Base-by-base conservation (phyloP, 2,888 invertebrate genomes). In the Noctuana brunneofusca region DNA sequence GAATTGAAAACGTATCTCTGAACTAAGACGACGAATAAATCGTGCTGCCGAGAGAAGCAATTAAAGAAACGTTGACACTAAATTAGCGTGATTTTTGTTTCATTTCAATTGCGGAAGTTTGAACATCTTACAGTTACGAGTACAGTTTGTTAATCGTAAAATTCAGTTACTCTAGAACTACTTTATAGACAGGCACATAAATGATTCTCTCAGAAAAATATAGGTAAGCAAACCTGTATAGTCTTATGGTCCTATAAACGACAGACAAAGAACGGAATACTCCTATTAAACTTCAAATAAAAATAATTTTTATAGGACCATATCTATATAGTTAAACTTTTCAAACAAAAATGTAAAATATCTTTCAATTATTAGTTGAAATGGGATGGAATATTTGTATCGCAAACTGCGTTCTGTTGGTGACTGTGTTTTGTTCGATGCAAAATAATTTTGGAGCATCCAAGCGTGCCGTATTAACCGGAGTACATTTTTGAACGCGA, bases 1-100 rank as follows among this genome's bases (percentile, higher is more conserved):
- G 35, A 58, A 58, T 57, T 57, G 48, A 49, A 57, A 48, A 57
- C 32, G 32, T n/a, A n/a, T 35, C 20, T 48, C 35, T 22, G 24
- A 32, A 57, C 22, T 46, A 18, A 16, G 16, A 35, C 54, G 49
- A 38, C 32, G 35, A 49, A 49, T 49, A 38, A 49, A 49, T 38
- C 49, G 22, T 35, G 12, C 2, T 30, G 18, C 46, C 22, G 48
- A 46, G 22, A 22, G 35, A 18, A 16, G 38, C 32, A 57, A 49
- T 48, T 58, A 35, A 12, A 27, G 4, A 38, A 49, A n/a, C 24
- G 32, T 49, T 58, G 22, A 12, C 22, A 12, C 32, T 35, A 35
- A 35, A 48, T 48, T 20, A 14, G n/a, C 2, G 22, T 12, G 48
- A 48, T 3, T 30, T 8, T 30, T 8, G 8, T 30, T 30, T 30